phyloP scores from a whole-genome alignment of 1,140 invertebrate species.

The Drosophila mauritiana region DNA sequence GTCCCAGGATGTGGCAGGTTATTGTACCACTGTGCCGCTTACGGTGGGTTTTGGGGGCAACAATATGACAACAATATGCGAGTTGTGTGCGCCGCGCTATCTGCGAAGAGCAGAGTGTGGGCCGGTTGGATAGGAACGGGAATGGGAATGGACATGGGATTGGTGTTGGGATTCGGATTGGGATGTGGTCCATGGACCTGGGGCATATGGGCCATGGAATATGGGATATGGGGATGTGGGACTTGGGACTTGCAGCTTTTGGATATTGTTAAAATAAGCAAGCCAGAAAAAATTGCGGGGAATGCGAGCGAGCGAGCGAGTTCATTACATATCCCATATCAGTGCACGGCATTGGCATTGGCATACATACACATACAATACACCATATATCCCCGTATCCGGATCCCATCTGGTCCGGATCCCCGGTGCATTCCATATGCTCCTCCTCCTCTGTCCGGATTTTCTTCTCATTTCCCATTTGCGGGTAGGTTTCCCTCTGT shows the following conservation, averaged over 20 bases:
- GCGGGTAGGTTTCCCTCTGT: neutral
- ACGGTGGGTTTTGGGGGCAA: constrained; percentile 26
- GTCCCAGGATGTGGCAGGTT: no score
- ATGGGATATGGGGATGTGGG: constrained; percentile 5
- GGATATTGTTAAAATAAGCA: constrained; percentile 60
- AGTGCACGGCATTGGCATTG: constrained; percentile 33
- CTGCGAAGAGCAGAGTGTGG: constrained; percentile 30
- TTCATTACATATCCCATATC: constrained; percentile 75
- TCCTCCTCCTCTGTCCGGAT: constrained; percentile 13
- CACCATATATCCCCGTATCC: constrained; percentile 16
- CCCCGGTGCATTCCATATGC: constrained; percentile 48
- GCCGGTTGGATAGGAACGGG: neutral
- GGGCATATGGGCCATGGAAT: neutral
- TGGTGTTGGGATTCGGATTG: neutral
- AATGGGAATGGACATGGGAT: no score
- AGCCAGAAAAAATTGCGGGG: constrained; percentile 31
- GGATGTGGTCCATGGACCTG: constrained; percentile 6
- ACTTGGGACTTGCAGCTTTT: constrained; percentile 22
- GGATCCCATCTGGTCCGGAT: constrained; percentile 10
- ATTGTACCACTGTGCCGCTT: constrained; percentile 4
- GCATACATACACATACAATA: constrained; percentile 2
- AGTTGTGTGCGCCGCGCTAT: constrained; percentile 43
- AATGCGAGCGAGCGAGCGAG: constrained; percentile 32
- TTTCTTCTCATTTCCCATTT: constrained; percentile 36
- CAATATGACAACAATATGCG: constrained; percentile 69